phyloP scores from a whole-genome alignment of 2,888 invertebrate genomes.

The Euphydryas editha region DNA sequence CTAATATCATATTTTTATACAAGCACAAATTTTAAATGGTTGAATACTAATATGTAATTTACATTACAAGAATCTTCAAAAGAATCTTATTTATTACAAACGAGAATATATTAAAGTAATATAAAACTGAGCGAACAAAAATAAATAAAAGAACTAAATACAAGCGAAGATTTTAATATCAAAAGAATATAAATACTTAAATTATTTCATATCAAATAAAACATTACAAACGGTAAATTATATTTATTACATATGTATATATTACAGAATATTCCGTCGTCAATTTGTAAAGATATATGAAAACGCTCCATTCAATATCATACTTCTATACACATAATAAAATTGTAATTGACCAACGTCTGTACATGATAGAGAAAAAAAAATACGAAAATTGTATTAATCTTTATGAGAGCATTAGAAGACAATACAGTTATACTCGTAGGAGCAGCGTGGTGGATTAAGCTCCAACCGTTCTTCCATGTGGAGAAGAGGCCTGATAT shows the following conservation, averaged over 20 bases:
- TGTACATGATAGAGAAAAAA: too few species aligned
- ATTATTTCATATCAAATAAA: not conserved
- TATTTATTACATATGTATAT: not conserved
- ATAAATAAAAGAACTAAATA: not conserved
- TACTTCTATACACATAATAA: not conserved
- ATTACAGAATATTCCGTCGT: not conserved
- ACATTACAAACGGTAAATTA: not conserved
- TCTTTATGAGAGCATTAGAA: too few species aligned
- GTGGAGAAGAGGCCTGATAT: too few species aligned
- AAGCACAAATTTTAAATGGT: not conserved
- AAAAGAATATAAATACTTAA: not conserved
- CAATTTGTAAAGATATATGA: not conserved
- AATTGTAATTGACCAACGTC: too few species aligned
- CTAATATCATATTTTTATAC: too few species aligned
- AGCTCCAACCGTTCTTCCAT: too few species aligned
- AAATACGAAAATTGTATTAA: too few species aligned
- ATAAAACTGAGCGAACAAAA: not conserved
- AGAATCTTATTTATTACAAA: not conserved
- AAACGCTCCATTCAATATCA: not conserved
- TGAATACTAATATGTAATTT: not conserved
- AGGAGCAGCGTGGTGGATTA: too few species aligned
- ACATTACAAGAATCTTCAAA: not conserved
- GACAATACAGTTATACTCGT: too few species aligned
- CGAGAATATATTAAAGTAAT: not conserved
- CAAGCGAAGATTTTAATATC: not conserved